Conservation (phyloP, 1,140 invertebrate genomes). For the Aphelinus certus region DNA sequence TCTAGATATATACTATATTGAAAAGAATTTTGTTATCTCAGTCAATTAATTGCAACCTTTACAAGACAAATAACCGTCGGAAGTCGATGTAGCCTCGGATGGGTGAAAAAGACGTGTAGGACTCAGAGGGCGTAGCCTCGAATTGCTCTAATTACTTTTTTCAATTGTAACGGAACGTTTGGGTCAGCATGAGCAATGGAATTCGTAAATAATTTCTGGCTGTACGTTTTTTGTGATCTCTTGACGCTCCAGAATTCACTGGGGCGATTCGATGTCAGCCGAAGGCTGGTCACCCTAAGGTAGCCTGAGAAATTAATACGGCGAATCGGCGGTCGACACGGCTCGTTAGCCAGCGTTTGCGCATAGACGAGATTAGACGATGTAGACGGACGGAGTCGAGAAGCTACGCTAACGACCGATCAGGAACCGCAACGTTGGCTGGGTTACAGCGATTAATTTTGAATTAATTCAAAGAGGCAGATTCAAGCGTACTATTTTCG, state of each 20-base stretch:
- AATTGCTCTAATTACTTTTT: conserved; percentile 13
- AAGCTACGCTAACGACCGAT: not conserved
- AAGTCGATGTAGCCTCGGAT: no score
- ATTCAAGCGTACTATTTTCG: no score
- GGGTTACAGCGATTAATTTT: no score
- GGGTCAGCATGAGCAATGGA: not conserved
- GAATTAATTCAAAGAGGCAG: no score
- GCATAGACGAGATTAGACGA: no score
- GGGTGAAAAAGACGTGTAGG: conserved; percentile 7
- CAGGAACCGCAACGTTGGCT: not conserved
- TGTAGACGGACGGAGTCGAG: no score
- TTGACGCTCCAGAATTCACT: not conserved
- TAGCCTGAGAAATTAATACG: conserved; percentile 24
- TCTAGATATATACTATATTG: no score
- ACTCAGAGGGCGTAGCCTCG: not conserved
- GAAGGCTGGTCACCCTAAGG: not conserved
- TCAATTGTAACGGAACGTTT: not conserved
- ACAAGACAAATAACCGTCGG: no score
- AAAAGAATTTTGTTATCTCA: no score
- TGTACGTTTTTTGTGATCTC: not conserved
- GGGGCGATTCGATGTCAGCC: not conserved
- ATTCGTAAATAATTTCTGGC: conserved; percentile 11
- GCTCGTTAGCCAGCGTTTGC: not conserved
- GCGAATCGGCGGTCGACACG: not conserved
- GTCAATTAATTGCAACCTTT: no score